phyloP scores from a whole-genome alignment of 2,888 invertebrate genomes.

The Drosophila conformis region DNA sequence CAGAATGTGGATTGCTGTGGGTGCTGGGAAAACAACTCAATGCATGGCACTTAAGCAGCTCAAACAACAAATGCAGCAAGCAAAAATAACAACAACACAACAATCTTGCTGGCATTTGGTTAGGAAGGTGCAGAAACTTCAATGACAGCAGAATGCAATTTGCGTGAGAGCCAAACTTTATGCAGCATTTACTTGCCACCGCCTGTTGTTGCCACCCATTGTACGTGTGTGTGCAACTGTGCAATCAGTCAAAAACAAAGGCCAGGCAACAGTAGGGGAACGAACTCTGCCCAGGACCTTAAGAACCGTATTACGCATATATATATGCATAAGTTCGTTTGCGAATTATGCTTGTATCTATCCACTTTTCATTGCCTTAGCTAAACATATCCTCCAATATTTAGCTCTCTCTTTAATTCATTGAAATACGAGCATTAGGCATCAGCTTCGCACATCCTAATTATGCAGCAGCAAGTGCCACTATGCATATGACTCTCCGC shows the following conservation, averaged over 20 bases:
- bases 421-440: slow-evolving; percentile 26
- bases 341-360: slow-evolving; percentile 8
- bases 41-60: slow-evolving; percentile 78
- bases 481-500: slow-evolving; percentile 19
- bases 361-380: slow-evolving; percentile 11
- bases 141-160: slow-evolving; percentile 72
- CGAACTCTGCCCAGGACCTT: slow-evolving; percentile 19
- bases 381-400: slow-evolving; percentile 3
- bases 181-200: slow-evolving; percentile 49
- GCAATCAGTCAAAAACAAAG: slow-evolving; percentile 52
- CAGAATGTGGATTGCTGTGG: slow-evolving; percentile 1
- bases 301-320: slow-evolving; percentile 19
- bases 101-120: slow-evolving; percentile 60
- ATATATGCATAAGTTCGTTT: not conserved
- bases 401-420: slow-evolving; percentile 28
- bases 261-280: not conserved
- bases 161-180: slow-evolving; percentile 55
- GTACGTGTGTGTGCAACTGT: slow-evolving; percentile 30
- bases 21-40: slow-evolving; percentile 74
- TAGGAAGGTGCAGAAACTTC: slow-evolving; percentile 70
- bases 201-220: slow-evolving; percentile 34
- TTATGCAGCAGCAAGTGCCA: slow-evolving; percentile 45
- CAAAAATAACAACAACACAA: slow-evolving; percentile 24
- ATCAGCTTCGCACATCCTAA: slow-evolving; percentile 31
- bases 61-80: slow-evolving; percentile 44